A percentile compares a stretch with the other conserved stretches of the same genome.
phyloP scores from a whole-genome alignment of 2,797 vertebrate genomes.

The Carapus acus region DNA sequence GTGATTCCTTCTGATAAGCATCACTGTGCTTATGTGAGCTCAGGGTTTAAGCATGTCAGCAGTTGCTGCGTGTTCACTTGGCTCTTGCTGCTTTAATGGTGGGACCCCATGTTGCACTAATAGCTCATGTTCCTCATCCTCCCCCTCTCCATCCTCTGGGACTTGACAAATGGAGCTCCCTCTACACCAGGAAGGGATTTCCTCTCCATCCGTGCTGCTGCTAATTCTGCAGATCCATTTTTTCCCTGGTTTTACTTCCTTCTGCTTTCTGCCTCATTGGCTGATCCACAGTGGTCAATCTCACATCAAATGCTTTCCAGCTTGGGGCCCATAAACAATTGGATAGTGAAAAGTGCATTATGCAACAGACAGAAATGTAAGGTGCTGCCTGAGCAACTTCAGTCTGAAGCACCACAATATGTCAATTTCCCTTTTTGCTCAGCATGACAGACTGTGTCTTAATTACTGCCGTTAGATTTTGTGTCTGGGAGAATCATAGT shows the following conservation, averaged over 20 bases:
- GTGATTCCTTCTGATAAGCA: slow-evolving; percentile 27
- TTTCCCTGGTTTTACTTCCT: slow-evolving; percentile 29
- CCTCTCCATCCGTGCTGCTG: slow-evolving; percentile 21
- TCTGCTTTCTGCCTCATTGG: slow-evolving; percentile 52
- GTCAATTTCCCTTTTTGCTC: slow-evolving; percentile 41
- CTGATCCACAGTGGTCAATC: slow-evolving; percentile 46
- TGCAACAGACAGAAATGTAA: slow-evolving; percentile 24
- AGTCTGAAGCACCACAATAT: slow-evolving; percentile 33
- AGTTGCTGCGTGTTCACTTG: slow-evolving; percentile 46
- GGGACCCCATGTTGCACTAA: slow-evolving; percentile 52
- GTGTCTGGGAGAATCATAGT: slow-evolving; percentile 47
- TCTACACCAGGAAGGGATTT: slow-evolving; percentile 46
- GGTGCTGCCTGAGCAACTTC: slow-evolving; percentile 30
- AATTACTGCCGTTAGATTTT: slow-evolving; percentile 45
- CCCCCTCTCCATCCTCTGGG: slow-evolving; percentile 35
- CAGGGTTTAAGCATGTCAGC: slow-evolving; percentile 55
- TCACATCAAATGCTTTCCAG: slow-evolving; percentile 54
- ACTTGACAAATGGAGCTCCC: slow-evolving; percentile 50
- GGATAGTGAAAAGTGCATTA: slow-evolving; percentile 32
- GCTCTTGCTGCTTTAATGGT: slow-evolving; percentile 57
- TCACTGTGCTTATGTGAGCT: slow-evolving; percentile 27
- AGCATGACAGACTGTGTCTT: slow-evolving; percentile 42
- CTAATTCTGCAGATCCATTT: slow-evolving; percentile 41
- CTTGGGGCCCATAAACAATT: slow-evolving; percentile 42
- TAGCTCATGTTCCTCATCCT: slow-evolving; percentile 40